Evolutionary conservation across 2,888 invertebrate genomes (phyloP), one percentile per base, ranked within the genome.

Genomic region (Tipula confusa): DNA sequence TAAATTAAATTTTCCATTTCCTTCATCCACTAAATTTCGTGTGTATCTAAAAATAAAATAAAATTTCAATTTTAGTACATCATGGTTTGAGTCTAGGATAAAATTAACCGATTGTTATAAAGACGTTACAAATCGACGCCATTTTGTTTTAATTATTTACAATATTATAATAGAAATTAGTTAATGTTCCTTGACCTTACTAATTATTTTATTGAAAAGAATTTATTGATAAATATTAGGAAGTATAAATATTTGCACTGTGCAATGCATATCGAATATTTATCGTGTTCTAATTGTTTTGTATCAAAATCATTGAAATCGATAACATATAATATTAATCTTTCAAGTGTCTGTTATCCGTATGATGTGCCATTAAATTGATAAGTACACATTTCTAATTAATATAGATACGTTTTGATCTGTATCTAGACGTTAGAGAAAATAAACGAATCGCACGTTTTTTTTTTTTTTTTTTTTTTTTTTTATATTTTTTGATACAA

Each of bases 1-100:
- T 85, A 99, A 91, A 90, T 99, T 99, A 90, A 98, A 99, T 88
- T 96, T 97, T 0, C 97, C 98, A 88, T 99, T 99, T 3, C 99
- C 99, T 84, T 93, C 93, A 87, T 99, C 98, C 0, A 99, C 97
- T 86, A 99, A 91, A 90, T 99, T 99, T 36, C 99, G 91, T 0
- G 99, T 99, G 88, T 99, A 99, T 87, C 96, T 97, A 6, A 81
- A 81, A n/a, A n/a, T 13, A 4, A n/a, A 81, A 7, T 29, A 13
- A 81, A n/a, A n/a, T n/a, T n/a, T n/a, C n/a, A 1, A n/a, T 15
- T 31, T 81, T 81, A 81, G 31, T 81, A 31, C 29, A 81, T 0
- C 3, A 64, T 31, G 29, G 31, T 31, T 81, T 81, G 29, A 81
- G 29, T 81, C 31, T 15, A 29, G 29, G 80, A 81, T 64, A 18